Evolutionary conservation across 1,140 invertebrate species (phyloP).

Genomic region (Micrasema minimum): DNA sequence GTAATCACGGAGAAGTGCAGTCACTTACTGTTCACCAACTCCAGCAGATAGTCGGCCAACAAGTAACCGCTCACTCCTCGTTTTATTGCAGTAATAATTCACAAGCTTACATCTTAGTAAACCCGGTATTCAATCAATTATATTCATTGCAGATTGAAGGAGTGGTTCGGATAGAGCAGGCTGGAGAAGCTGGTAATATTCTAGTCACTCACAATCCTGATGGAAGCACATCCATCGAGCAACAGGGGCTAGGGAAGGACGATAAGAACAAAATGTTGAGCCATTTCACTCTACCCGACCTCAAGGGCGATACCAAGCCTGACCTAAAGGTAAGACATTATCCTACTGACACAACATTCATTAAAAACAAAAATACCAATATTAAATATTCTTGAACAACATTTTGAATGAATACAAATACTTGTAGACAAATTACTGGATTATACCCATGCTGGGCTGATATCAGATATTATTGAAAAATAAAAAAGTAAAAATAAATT

Average conservation of each 20-base stretch:
- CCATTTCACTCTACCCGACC: slow-evolving; percentile 64
- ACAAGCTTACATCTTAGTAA: too few species aligned
- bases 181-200: slow-evolving; percentile 63
- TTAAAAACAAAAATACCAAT: too few species aligned
- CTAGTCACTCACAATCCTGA: slow-evolving; percentile 65
- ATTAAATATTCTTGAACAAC: too few species aligned
- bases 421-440: too few species aligned
- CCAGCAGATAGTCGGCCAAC: slow-evolving; percentile 65
- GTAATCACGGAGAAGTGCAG: slow-evolving; percentile 57
- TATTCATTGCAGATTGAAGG: slow-evolving; percentile 57
- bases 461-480: too few species aligned
- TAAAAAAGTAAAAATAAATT: too few species aligned
- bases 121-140: too few species aligned
- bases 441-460: too few species aligned
- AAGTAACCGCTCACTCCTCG: slow-evolving; percentile 56
- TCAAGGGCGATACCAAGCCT: slow-evolving; percentile 61
- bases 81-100: too few species aligned
- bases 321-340: slow-evolving; percentile 61
- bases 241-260: slow-evolving; percentile 57
- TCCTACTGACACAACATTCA: too few species aligned
- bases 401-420: too few species aligned
- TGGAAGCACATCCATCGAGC: slow-evolving; percentile 66
- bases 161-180: slow-evolving; percentile 65
- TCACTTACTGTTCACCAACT: slow-evolving; percentile 65
- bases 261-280: slow-evolving; percentile 62